A percentile compares a stretch with the other conserved stretches of the same genome.
Evolutionary conservation across 2,113 vertebrate species (phyloP).

Genomic region (Dasyurus viverrinus): DNA sequence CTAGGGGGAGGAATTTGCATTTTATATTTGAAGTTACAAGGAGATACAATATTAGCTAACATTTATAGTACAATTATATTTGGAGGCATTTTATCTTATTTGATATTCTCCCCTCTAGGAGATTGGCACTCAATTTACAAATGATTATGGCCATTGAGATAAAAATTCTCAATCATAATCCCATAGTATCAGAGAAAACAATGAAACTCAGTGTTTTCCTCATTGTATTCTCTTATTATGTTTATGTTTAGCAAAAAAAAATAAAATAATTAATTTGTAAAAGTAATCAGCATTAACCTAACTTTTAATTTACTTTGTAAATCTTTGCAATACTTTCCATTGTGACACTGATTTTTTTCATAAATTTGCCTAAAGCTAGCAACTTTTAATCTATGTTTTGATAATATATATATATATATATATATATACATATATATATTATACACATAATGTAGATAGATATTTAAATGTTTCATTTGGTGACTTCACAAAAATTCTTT

Average conservation of each 20-base stretch:
- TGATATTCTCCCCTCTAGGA: background rate
- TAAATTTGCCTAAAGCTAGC: background rate
- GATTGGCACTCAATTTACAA: background rate
- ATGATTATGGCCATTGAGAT: background rate
- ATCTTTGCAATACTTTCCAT: background rate
- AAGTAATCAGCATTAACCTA: background rate
- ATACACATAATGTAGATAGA: background rate
- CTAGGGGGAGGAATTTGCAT: background rate
- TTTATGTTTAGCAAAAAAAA: background rate
- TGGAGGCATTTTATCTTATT: background rate
- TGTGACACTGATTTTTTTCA: background rate
- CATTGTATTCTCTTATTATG: background rate
- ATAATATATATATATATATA: background rate
- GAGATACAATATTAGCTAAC: background rate
- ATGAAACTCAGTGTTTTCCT: background rate
- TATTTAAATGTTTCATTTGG: background rate
- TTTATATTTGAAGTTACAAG: background rate
- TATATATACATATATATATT: no score
- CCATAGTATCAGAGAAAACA: background rate
- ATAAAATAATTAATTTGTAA: background rate
- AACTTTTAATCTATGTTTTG: background rate
- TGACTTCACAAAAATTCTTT: slow-evolving; percentile 6
- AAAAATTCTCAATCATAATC: background rate
- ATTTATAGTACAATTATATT: background rate
- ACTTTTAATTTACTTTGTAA: background rate